These are phyloP conservation scores for Calameuta idolon DNA, from an alignment of 2,888 invertebrate species.

Conservation along the genomic window DNA sequence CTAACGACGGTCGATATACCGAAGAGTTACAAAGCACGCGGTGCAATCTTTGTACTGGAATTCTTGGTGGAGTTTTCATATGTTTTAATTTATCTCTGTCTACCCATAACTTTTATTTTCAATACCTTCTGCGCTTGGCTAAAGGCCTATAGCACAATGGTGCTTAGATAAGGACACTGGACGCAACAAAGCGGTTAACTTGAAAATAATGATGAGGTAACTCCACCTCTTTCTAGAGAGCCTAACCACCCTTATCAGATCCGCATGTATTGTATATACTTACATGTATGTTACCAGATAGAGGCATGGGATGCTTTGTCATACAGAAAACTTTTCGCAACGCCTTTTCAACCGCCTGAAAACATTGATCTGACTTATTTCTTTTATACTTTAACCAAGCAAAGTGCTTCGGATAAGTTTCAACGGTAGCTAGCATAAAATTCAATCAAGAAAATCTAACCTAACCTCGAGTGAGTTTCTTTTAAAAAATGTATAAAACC, in stretches of 20 bases:
- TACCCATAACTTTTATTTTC: neutral
- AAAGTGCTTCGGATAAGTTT: neutral
- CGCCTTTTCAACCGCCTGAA: neutral
- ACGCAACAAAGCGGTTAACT: constrained; percentile 23
- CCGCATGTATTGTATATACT: neutral
- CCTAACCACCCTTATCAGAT: constrained; percentile 21
- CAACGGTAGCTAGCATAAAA: too few relatives aligned
- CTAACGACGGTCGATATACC: neutral
- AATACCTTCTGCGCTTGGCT: neutral
- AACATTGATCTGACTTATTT: neutral
- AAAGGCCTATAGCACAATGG: neutral
- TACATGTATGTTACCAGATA: neutral
- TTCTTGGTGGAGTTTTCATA: neutral
- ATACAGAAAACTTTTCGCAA: neutral
- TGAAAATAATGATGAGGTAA: constrained; percentile 28
- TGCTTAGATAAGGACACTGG: neutral
- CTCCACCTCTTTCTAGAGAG: constrained; percentile 23
- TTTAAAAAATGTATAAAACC: neutral
- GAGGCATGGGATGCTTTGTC: neutral
- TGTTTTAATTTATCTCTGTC: neutral
- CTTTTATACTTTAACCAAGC: neutral
- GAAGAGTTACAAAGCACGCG: neutral
- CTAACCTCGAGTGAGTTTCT: neutral
- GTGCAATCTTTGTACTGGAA: neutral
- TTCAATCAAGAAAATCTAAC: neutral